phyloP scores from a whole-genome alignment of 2,888 invertebrate genomes.

The Schizaphis graminum region DNA sequence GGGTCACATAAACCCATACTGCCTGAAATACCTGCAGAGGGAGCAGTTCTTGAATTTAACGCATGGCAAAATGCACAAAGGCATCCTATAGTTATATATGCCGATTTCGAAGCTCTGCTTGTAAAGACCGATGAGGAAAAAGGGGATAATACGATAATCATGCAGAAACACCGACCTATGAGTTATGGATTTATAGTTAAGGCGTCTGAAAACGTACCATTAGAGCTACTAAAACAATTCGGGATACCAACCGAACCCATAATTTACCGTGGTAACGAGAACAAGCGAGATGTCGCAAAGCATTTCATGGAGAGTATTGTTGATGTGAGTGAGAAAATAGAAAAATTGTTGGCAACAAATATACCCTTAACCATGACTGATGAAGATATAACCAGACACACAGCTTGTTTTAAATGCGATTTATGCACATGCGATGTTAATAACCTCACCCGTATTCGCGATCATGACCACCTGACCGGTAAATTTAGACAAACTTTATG shows the following conservation, averaged over 20 bases:
- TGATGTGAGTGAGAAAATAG: no score
- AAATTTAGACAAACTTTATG: no score
- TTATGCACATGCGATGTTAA: not conserved
- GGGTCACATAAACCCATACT: not conserved
- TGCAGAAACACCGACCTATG: no score
- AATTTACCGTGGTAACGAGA: not conserved
- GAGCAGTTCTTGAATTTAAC: not conserved
- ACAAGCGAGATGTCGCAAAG: not conserved
- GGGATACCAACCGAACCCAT: not conserved
- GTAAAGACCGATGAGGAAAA: not conserved
- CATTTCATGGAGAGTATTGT: no score
- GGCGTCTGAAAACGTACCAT: not conserved
- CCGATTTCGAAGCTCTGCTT: no score
- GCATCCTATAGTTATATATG: no score
- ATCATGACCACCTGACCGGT: not conserved
- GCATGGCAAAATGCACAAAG: not conserved
- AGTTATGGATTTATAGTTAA: slow-evolving; percentile 16
- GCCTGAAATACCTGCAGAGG: not conserved
- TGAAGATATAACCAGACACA: not conserved
- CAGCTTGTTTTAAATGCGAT: not conserved
- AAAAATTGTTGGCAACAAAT: not conserved
- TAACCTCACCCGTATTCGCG: not conserved
- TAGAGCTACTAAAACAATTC: slow-evolving; percentile 1
- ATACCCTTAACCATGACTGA: not conserved
- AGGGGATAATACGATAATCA: not conserved